Conservation (phyloP, 2,797 vertebrate species). For the Enteromius treurensis region DNA sequence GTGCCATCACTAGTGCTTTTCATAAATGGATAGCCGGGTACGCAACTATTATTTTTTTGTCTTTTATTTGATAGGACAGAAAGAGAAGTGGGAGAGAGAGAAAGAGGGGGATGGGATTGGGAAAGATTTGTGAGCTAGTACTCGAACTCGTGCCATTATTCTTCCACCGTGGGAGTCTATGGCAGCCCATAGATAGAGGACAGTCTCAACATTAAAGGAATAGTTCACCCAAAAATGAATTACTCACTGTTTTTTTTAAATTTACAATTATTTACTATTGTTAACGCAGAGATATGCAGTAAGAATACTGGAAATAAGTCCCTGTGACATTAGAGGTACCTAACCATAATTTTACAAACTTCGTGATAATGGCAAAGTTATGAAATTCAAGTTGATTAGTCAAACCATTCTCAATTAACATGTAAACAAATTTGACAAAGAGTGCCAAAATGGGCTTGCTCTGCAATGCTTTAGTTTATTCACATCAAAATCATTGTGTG, state of each 20-base stretch:
- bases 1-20: too few relatives aligned
- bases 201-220: background rate
- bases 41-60: too few relatives aligned
- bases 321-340: background rate
- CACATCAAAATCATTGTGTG: background rate
- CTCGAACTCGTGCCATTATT: background rate
- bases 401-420: background rate
- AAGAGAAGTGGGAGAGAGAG: too few relatives aligned
- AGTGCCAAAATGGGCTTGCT: too few relatives aligned
- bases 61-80: too few relatives aligned
- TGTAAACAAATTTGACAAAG: background rate
- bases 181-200: background rate
- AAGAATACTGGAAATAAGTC: background rate
- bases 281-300: background rate
- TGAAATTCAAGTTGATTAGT: background rate
- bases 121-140: too few relatives aligned
- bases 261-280: background rate
- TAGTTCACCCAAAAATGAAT: background rate
- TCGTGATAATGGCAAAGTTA: background rate
- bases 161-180: background rate
- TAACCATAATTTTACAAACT: background rate
- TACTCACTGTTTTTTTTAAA: background rate
- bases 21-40: too few relatives aligned
- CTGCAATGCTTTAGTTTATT: background rate
- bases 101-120: too few relatives aligned